Evolutionary conservation across 2,113 vertebrate species (phyloP).

Genomic region (Capricornis sumatraensis): DNA sequence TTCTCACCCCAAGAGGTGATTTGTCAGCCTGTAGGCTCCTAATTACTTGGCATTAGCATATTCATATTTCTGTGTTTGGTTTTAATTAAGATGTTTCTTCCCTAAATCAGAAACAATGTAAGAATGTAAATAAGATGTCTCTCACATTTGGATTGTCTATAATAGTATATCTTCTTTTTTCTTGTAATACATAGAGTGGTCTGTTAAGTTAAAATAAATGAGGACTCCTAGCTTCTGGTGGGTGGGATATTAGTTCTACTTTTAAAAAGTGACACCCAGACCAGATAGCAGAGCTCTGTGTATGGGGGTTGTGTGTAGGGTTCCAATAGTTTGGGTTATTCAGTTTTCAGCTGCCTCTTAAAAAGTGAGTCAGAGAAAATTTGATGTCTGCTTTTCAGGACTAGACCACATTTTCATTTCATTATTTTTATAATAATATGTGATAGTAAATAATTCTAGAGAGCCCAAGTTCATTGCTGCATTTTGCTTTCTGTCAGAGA

Average conservation of each 20-base stretch:
- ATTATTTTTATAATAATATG: background rate
- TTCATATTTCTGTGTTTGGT: conserved; percentile 38
- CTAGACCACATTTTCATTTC: conserved; percentile 17
- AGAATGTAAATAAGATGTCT: conserved; percentile 47
- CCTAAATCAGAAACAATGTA: conserved; percentile 32
- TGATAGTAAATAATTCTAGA: conserved; percentile 28
- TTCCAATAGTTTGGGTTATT: background rate
- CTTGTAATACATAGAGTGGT: background rate
- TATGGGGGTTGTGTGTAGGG: background rate
- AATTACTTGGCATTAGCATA: conserved; percentile 63
- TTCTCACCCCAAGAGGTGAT: background rate
- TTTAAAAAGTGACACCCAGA: background rate
- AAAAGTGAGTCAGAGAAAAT: background rate
- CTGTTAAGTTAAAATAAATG: conserved; percentile 8
- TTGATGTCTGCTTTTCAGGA: background rate
- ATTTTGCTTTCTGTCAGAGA: conserved; percentile 39
- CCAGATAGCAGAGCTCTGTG: background rate
- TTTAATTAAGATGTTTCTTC: conserved; percentile 55
- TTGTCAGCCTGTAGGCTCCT: conserved; percentile 41
- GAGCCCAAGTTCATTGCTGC: background rate
- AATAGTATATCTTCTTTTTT: background rate
- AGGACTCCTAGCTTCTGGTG: background rate
- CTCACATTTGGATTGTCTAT: conserved; percentile 48
- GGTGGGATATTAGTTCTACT: background rate
- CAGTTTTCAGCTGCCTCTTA: background rate